Evolutionary conservation across 2,113 vertebrate species (phyloP).

Genomic region (Microcebus griseorufus): DNA sequence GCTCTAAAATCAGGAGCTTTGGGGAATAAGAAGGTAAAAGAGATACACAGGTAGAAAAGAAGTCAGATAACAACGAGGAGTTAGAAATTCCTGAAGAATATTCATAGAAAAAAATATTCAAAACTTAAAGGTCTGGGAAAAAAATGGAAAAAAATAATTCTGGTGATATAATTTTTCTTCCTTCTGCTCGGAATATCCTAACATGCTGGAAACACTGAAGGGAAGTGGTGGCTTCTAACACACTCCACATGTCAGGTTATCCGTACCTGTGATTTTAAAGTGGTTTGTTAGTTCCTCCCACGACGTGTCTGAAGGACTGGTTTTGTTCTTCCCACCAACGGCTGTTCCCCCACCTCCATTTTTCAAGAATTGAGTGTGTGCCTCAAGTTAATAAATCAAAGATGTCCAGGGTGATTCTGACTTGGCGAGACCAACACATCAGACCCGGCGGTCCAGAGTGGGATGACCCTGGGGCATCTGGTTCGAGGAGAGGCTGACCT

Average conservation of each 20-base stretch:
- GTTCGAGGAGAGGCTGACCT: neutral
- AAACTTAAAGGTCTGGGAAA: neutral
- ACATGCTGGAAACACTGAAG: neutral
- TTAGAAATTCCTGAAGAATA: neutral
- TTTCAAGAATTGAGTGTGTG: neutral
- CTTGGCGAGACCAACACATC: neutral
- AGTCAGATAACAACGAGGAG: neutral
- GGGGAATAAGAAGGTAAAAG: neutral
- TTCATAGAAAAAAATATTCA: neutral
- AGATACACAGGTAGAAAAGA: neutral
- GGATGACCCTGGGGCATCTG: neutral
- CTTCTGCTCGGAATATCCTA: neutral
- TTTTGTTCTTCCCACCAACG: neutral
- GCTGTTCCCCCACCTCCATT: neutral
- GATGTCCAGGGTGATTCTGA: neutral
- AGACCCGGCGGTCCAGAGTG: neutral
- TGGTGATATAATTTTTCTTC: neutral
- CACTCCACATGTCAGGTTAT: neutral
- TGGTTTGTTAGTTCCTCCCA: neutral
- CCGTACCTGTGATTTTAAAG: neutral
- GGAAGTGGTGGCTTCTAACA: neutral
- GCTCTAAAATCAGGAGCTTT: neutral
- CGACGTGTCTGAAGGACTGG: neutral
- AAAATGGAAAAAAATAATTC: neutral
- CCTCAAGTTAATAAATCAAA: neutral